Percentiles rank a stretch among this genome's conserved stretches.
phyloP scores from a whole-genome alignment of 2,113 vertebrate genomes.

The Taurulus bubalis region DNA sequence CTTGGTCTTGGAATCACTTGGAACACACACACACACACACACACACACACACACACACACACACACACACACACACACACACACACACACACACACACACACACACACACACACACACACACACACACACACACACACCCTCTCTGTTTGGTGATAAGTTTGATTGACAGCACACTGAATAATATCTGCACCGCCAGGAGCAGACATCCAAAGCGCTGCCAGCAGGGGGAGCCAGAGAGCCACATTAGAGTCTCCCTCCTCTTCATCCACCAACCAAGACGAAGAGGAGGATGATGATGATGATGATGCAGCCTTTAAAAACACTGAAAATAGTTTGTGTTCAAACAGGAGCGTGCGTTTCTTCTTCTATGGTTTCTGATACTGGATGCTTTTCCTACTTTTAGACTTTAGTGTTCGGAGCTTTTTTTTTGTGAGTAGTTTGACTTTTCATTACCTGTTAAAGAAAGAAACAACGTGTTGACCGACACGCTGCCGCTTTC shows the following conservation, averaged over 20 bases:
- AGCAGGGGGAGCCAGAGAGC: conserved; percentile 67
- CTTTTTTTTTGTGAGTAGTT: background rate
- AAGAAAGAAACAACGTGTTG: background rate
- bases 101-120: no score
- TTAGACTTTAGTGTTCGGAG: background rate
- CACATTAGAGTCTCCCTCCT: background rate
- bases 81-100: background rate
- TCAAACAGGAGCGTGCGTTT: no score
- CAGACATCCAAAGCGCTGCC: conserved; percentile 10
- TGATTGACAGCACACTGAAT: conserved; percentile 3
- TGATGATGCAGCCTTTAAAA: background rate
- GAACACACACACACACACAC: background rate
- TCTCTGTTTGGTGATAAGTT: conserved; percentile 18
- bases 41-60: no score
- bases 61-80: no score
- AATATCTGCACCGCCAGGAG: background rate
- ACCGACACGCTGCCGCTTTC: background rate
- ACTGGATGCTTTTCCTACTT: background rate
- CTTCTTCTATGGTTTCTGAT: background rate
- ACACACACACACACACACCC: background rate
- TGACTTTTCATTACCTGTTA: background rate
- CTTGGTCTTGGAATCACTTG: no score
- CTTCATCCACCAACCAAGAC: conserved; percentile 5
- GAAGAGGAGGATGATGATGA: background rate
- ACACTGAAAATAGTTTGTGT: no score